Conservation (phyloP, 2,113 vertebrate genomes). For the Eptatretus burgeri region DNA sequence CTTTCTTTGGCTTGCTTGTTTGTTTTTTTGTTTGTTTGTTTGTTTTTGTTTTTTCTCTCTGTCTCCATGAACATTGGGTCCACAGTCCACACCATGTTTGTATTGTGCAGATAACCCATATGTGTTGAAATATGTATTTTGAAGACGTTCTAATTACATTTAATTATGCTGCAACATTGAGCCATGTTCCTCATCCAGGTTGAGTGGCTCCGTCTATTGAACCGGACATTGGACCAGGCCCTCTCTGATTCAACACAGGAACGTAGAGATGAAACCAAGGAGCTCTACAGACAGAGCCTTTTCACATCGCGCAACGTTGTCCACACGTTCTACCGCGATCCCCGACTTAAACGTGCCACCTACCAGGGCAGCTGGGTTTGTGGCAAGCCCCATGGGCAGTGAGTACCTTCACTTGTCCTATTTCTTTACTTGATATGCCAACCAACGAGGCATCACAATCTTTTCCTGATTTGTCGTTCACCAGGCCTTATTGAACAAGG, state of each 20-base stretch:
- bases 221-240: slow-evolving; percentile 64
- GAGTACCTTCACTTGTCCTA: slow-evolving; percentile 9
- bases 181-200: slow-evolving; percentile 20
- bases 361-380: slow-evolving; percentile 62
- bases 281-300: slow-evolving; percentile 34
- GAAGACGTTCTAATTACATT: not conserved
- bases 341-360: slow-evolving; percentile 48
- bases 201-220: slow-evolving; percentile 71
- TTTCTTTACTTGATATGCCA: too few species aligned
- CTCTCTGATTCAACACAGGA: slow-evolving; percentile 26
- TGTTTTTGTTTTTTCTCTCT: too few species aligned
- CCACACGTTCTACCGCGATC: slow-evolving; percentile 80
- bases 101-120: not conserved
- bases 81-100: too few species aligned
- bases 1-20: too few species aligned
- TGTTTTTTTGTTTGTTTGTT: too few species aligned
- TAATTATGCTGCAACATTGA: not conserved
- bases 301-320: slow-evolving; percentile 54
- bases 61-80: too few species aligned
- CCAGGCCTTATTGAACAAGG: too few species aligned
- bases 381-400: slow-evolving; percentile 78
- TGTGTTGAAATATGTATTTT: not conserved
- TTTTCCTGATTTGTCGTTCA: too few species aligned
- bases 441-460: too few species aligned
- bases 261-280: slow-evolving; percentile 15